A percentile compares a stretch with the other conserved stretches of the same genome.
These are phyloP conservation scores for Cathartes aura DNA, from an alignment of 2,113 vertebrate species.

Conservation along the genomic window DNA sequence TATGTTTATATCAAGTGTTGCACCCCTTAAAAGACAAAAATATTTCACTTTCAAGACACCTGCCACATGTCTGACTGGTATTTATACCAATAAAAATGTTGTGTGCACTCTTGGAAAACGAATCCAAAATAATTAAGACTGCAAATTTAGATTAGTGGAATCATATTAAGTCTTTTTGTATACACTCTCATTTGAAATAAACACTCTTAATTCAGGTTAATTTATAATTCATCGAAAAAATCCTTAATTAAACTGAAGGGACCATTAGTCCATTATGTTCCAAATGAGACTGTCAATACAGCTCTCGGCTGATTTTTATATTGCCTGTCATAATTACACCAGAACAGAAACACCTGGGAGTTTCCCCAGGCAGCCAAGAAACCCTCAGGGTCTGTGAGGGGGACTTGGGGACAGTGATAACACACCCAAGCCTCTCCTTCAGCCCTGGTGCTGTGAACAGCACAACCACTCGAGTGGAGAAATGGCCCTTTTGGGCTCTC, in stretches of 20 bases:
- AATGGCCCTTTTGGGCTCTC: not conserved
- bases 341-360: not conserved
- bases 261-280: not conserved
- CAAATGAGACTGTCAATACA: not conserved
- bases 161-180: not conserved
- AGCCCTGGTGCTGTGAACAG: not conserved
- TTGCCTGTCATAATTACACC: not conserved
- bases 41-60: not conserved
- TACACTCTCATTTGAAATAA: not conserved
- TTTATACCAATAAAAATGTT: not conserved
- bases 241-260: not conserved
- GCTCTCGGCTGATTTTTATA: not conserved
- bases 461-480: fast-evolving
- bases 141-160: not conserved
- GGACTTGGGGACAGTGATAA: not conserved
- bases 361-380: not conserved
- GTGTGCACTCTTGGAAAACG: not conserved
- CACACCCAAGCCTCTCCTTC: not conserved
- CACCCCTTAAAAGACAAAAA: not conserved
- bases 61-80: not conserved
- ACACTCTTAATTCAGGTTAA: not conserved
- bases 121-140: not conserved
- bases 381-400: not conserved
- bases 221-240: not conserved
- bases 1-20: not conserved